Percentiles rank a stretch among this genome's conserved stretches.
phyloP scores from a whole-genome alignment of 2,888 invertebrate species.

The Philereme vetulata region DNA sequence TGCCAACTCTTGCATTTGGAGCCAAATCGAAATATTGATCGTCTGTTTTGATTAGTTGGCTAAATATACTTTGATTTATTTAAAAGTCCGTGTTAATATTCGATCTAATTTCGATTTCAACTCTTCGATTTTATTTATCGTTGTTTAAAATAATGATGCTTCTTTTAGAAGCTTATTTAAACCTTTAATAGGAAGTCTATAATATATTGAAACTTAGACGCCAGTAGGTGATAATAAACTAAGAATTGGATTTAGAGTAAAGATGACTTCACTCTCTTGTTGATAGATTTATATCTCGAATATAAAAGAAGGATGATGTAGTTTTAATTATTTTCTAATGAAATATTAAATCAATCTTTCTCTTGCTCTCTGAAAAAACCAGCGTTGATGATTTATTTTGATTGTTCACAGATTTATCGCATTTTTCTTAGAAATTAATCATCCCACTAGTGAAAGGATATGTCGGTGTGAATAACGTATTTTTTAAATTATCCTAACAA shows the following conservation, averaged over 20 bases:
- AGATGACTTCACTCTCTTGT: too few relatives aligned
- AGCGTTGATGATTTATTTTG: slow-evolving; percentile 31
- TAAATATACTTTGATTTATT: neutral
- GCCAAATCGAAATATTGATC: neutral
- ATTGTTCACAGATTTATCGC: slow-evolving; percentile 23
- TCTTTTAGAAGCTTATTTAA: neutral
- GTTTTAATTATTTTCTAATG: neutral
- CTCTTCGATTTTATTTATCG: neutral
- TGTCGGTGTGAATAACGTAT: too few relatives aligned
- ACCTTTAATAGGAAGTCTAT: neutral
- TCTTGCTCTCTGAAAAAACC: slow-evolving; percentile 8
- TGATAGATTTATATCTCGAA: too few relatives aligned
- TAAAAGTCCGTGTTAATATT: neutral
- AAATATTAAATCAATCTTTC: slow-evolving; percentile 2
- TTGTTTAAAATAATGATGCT: neutral
- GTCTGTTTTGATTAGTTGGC: neutral
- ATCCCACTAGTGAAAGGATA: slow-evolving; percentile 3
- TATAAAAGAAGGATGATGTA: neutral
- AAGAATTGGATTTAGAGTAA: too few relatives aligned
- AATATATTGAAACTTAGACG: too few relatives aligned
- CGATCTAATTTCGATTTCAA: neutral
- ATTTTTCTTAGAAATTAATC: slow-evolving; percentile 18
- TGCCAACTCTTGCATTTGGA: slow-evolving; percentile 10
- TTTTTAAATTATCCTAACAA: too few relatives aligned
- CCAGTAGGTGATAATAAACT: too few relatives aligned